These are phyloP conservation scores for Serilophus lunatus DNA, from an alignment of 2,113 vertebrate genomes.

Conservation along the genomic window DNA sequence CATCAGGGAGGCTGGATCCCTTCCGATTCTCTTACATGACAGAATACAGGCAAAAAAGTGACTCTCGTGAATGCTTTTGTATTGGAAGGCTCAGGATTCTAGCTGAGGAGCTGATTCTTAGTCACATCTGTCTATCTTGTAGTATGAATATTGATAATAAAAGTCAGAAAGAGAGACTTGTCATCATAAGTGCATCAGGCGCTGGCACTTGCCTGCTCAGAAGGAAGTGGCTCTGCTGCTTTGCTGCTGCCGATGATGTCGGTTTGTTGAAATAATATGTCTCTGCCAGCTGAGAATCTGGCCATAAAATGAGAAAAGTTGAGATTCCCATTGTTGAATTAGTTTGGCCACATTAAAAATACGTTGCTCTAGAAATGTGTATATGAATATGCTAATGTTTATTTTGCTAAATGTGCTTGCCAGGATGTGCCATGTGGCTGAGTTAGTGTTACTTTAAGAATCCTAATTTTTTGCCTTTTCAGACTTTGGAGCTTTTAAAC, in stretches of 20 bases:
- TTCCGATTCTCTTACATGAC: background rate
- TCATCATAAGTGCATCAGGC: background rate
- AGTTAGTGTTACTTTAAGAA: slow-evolving; percentile 64
- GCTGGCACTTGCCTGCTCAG: slow-evolving; percentile 30
- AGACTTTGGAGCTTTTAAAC: slow-evolving; percentile 64
- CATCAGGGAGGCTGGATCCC: background rate
- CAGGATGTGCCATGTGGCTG: slow-evolving; percentile 61
- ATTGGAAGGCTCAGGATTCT: background rate
- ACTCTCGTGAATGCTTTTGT: background rate
- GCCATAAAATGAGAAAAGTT: slow-evolving; percentile 43
- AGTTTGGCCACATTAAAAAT: slow-evolving; percentile 61
- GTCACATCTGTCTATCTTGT: slow-evolving; percentile 44
- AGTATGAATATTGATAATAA: slow-evolving; percentile 64
- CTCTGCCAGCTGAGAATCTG: slow-evolving; percentile 59
- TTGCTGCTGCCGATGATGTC: slow-evolving; percentile 20
- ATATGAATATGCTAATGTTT: slow-evolving; percentile 66
- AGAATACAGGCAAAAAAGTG: background rate
- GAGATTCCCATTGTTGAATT: slow-evolving; percentile 59
- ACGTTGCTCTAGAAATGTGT: slow-evolving; percentile 55
- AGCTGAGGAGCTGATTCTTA: background rate
- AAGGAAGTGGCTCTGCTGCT: background rate
- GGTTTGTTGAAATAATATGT: slow-evolving; percentile 44
- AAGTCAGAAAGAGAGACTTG: slow-evolving; percentile 46
- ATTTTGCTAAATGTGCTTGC: slow-evolving; percentile 47
- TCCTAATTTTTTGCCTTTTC: slow-evolving; percentile 59